Conservation (phyloP, 2,888 invertebrate species). For the Cheilosia impressa region DNA sequence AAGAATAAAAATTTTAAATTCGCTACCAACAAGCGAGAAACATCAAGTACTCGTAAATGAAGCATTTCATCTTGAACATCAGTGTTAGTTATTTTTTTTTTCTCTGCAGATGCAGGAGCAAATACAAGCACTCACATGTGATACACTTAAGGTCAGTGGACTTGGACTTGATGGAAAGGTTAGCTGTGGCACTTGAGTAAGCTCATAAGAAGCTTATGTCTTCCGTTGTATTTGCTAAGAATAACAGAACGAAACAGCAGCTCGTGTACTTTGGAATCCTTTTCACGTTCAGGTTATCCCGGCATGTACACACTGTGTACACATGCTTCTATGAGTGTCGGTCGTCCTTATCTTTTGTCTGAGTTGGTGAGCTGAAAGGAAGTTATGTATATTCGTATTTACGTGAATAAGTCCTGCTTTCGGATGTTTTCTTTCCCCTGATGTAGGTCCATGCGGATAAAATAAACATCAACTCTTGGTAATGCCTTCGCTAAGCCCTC, state of each 20-base stretch:
- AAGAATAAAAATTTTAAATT: conserved; percentile 20
- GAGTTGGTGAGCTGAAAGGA: conserved; percentile 66
- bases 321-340: not conserved
- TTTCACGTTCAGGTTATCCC: conserved; percentile 64
- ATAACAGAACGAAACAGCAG: conserved; percentile 48
- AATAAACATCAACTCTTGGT: conserved; percentile 63
- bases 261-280: conserved; percentile 41
- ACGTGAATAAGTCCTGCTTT: conserved; percentile 29
- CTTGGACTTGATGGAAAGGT: conserved; percentile 65
- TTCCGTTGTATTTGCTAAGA: conserved; percentile 65
- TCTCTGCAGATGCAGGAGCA: conserved; percentile 36
- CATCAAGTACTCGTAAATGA: conserved; percentile 18
- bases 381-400: conserved; percentile 41
- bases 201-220: conserved; percentile 73
- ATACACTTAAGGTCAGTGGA: conserved; percentile 64
- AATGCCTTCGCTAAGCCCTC: conserved; percentile 57
- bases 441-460: conserved; percentile 36
- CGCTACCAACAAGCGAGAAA: not conserved
- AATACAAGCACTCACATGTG: conserved; percentile 45
- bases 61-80: not conserved
- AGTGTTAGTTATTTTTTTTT: not conserved
- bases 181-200: conserved; percentile 42
- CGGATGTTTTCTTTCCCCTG: conserved; percentile 1
- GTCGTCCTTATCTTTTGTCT: conserved; percentile 57
- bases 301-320: conserved; percentile 2